Conservation (phyloP, 35 echinoderm and acorn worm genomes). For the Anneissia japonica region DNA sequence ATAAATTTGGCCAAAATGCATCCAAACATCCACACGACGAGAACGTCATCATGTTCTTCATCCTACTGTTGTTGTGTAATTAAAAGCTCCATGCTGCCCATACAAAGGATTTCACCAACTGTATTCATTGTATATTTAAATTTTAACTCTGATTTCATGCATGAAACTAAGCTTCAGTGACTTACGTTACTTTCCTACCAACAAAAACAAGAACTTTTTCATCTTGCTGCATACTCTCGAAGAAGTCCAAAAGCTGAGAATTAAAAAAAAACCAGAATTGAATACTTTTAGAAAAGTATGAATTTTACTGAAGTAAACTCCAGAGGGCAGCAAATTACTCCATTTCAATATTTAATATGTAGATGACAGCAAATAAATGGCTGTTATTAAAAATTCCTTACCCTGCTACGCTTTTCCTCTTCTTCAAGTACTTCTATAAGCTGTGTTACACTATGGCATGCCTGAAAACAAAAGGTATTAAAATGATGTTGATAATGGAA, state of each 20-base stretch:
- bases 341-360: neutral
- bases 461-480: constrained; percentile 36
- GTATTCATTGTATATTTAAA: no score
- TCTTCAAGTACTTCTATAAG: constrained; percentile 75
- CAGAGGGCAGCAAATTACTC: no score
- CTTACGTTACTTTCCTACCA: constrained; percentile 83
- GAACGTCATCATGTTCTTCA: neutral
- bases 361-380: neutral
- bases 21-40: neutral
- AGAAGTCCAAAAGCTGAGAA: constrained; percentile 59
- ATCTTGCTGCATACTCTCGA: constrained; percentile 50
- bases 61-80: no score
- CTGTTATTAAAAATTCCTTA: constrained; percentile 21
- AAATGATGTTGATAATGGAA: no score
- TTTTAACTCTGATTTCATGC: no score
- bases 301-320: no score
- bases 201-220: constrained; percentile 93
- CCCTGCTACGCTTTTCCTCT: constrained; percentile 71
- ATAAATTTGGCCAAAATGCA: neutral
- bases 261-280: constrained; percentile 4
- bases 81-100: no score
- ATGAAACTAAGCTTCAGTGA: neutral
- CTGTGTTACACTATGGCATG: constrained; percentile 89
- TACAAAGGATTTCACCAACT: no score
- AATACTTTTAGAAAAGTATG: no score